Evolutionary conservation across 2,888 invertebrate species (phyloP).

Genomic region (Carcina quercana): DNA sequence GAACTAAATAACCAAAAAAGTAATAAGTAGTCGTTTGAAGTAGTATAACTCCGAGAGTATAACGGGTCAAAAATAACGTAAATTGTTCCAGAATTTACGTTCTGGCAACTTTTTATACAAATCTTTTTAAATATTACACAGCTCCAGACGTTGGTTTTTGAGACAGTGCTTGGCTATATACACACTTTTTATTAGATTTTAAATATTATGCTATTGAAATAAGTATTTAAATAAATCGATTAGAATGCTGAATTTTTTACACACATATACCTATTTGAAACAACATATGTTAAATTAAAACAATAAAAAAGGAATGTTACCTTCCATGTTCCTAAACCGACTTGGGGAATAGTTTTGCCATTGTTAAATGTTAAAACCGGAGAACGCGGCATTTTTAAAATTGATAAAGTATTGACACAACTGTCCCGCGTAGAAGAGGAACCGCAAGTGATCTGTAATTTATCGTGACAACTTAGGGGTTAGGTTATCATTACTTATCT

Average conservation of each 20-base stretch:
- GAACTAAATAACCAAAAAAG: too few relatives aligned
- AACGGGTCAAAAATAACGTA: too few relatives aligned
- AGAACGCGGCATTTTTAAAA: constrained; percentile 37
- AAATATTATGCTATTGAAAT: too few relatives aligned
- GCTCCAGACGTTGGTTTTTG: not conserved
- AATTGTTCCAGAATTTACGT: too few relatives aligned
- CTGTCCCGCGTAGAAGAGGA: not conserved
- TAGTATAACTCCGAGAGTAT: too few relatives aligned
- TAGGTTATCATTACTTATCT: not conserved
- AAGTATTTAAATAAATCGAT: too few relatives aligned
- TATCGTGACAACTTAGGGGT: not conserved
- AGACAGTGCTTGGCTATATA: too few relatives aligned
- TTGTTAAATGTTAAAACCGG: constrained; percentile 36
- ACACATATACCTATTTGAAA: not conserved
- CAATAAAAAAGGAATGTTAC: constrained; percentile 22
- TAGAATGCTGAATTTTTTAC: not conserved
- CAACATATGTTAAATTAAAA: not conserved
- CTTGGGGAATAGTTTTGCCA: constrained; percentile 37
- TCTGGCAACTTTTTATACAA: too few relatives aligned
- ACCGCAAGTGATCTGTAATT: not conserved
- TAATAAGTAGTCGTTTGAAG: too few relatives aligned
- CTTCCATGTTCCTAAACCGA: constrained; percentile 49
- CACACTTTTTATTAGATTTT: too few relatives aligned
- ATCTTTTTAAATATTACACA: not conserved
- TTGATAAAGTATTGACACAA: constrained; percentile 4